Evolutionary conservation across 2,797 vertebrate species (phyloP), one percentile per base, ranked within the genome.

Genomic region (Manis pentadactyla): DNA sequence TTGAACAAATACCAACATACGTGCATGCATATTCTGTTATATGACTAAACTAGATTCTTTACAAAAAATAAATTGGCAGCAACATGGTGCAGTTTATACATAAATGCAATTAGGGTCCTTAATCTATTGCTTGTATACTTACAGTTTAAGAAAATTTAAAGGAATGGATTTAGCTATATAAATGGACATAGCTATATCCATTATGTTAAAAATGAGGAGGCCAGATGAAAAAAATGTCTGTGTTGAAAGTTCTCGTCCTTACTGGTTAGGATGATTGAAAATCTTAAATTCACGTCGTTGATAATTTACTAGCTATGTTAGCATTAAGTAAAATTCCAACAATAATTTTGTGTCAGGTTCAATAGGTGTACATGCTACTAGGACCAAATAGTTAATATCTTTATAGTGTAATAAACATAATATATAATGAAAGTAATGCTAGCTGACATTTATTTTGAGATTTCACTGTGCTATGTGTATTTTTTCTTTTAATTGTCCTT

Each of bases 121-220:
- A 82, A 91, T 75, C 25, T 89, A 23, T 90, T 96, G 59, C 8
- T 90, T 94, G 0, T 66, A 19, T 77, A 51, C 78, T 93, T 92
- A 93, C 0, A 90, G 53, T 87, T 93, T 69, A 96, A 87, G 49
- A 93, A 94, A 79, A 90, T 9, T 83, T 83, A 90, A 94, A 90
- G 31, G 37, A 64, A 59, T 55, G 75, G 31, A 37, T 81, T 93
- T 46, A 46, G 42, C 42, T 46, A 66, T 46, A 66, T 46, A 46
- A 46, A 46, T 46, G 42, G 42, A 46, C 8, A 46, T 46, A 46
- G 39, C 51, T 64, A 39, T 2, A 83, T 90, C 39, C 29, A 69
- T 1, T 92, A 59, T 78, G 10, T 93, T 90, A 95, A 95, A 94
- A 94, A 75, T 74, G 31, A 91, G 25, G 53, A 78, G 74, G 18